Conservation (phyloP, 1,140 invertebrate species). For the Papilio glaucus region DNA sequence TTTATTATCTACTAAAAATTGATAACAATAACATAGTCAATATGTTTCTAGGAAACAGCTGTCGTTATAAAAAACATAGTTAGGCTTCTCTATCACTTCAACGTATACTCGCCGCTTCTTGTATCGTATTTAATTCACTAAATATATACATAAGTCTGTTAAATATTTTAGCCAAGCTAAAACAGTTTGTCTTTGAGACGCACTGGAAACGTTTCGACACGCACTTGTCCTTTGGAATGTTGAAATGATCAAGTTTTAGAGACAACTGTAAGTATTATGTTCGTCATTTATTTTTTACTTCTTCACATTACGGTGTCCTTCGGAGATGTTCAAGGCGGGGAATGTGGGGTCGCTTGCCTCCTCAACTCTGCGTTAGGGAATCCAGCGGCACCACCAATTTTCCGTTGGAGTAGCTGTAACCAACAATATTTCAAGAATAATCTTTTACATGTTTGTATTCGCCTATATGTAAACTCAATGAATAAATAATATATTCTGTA, state of each 20-base stretch:
- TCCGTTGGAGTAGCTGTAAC: constrained; percentile 82
- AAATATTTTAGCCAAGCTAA: constrained; percentile 47
- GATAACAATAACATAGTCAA: constrained; percentile 77
- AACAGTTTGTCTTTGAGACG: constrained; percentile 72
- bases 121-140: constrained; percentile 50
- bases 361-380: constrained; percentile 82
- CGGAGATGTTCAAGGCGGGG: constrained; percentile 65
- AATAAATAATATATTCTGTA: neutral
- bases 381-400: constrained; percentile 84
- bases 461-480: neutral
- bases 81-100: constrained; percentile 80
- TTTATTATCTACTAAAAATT: constrained; percentile 78
- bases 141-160: constrained; percentile 55
- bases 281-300: constrained; percentile 43
- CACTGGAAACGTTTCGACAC: constrained; percentile 51
- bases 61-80: constrained; percentile 75
- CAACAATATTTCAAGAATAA: neutral
- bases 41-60: constrained; percentile 81
- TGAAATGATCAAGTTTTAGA: constrained; percentile 42
- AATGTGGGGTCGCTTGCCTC: constrained; percentile 63
- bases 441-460: neutral
- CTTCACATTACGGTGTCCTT: constrained; percentile 63
- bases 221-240: constrained; percentile 58
- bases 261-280: constrained; percentile 37
- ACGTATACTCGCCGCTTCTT: constrained; percentile 75